phyloP scores from a whole-genome alignment of 1,140 invertebrate species.

The Drosophila punjabiensis region DNA sequence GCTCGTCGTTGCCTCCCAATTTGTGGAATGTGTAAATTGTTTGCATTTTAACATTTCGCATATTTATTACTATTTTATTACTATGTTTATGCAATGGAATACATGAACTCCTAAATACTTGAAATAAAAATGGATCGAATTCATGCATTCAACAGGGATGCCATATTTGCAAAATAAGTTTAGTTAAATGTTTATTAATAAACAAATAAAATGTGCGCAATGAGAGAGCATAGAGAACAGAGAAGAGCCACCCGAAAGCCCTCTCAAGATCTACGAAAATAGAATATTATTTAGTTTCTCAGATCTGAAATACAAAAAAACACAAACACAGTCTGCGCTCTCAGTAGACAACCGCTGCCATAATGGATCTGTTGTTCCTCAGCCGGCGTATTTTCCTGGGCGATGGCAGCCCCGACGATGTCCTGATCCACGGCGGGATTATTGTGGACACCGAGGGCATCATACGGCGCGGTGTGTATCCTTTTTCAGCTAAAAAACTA shows the following conservation, averaged over 20 bases:
- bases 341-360: constrained; percentile 30
- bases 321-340: neutral
- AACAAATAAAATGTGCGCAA: neutral
- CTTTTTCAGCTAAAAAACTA: neutral
- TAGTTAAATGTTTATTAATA: neutral
- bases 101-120: neutral
- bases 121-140: neutral
- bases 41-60: too few relatives aligned
- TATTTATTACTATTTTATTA: too few relatives aligned
- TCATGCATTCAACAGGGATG: neutral
- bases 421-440: constrained; percentile 75
- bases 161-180: neutral
- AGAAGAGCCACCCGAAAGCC: neutral
- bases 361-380: constrained; percentile 82
- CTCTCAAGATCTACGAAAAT: constrained; percentile 38
- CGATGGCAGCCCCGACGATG: constrained; percentile 48
- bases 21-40: too few relatives aligned
- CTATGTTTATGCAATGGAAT: too few relatives aligned
- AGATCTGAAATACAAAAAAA: neutral
- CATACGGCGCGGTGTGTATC: constrained; percentile 57
- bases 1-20: too few relatives aligned
- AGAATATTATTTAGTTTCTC: constrained; percentile 15
- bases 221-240: neutral
- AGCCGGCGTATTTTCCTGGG: constrained; percentile 81
- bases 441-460: constrained; percentile 79